phyloP scores from a whole-genome alignment of 2,888 invertebrate species.

The Synergus japonicus region DNA sequence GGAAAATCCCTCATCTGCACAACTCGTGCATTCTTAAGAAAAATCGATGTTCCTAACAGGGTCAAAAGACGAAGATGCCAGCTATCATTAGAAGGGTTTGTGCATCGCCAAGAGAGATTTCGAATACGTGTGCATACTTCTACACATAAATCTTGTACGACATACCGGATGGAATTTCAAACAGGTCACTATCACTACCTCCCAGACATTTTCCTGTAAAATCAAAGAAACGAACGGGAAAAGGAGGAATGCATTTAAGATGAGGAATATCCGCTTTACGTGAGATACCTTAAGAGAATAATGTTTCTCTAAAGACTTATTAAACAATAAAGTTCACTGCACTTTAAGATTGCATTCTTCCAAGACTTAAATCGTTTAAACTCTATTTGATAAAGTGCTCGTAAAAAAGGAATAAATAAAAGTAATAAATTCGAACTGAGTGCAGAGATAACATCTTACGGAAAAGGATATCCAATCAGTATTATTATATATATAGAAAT shows the following conservation, averaged over 20 bases:
- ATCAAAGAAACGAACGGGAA: slow-evolving; percentile 30
- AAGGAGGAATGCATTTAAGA: slow-evolving; percentile 35
- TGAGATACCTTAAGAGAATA: slow-evolving; percentile 12
- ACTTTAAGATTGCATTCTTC: not conserved
- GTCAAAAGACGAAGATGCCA: slow-evolving; percentile 37
- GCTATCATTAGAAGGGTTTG: slow-evolving; percentile 39
- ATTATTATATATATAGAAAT: not conserved
- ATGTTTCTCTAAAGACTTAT: slow-evolving; percentile 21
- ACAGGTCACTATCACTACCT: slow-evolving; percentile 39
- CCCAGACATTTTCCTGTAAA: slow-evolving; percentile 19
- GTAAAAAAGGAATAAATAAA: slow-evolving; percentile 34
- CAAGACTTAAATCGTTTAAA: not conserved
- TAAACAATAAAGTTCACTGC: slow-evolving; percentile 18
- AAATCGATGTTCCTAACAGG: slow-evolving; percentile 42
- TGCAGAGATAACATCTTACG: not conserved
- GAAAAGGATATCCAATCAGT: slow-evolving; percentile 12
- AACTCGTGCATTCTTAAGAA: slow-evolving; percentile 30
- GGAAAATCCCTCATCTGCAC: slow-evolving; percentile 32
- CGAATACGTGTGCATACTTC: slow-evolving; percentile 41
- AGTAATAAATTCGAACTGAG: slow-evolving; percentile 12
- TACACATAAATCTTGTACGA: slow-evolving; percentile 39
- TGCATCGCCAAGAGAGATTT: slow-evolving; percentile 36
- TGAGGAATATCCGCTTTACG: slow-evolving; percentile 9
- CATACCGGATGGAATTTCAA: slow-evolving; percentile 41
- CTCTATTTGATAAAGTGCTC: slow-evolving; percentile 10